Conservation (phyloP, 2,797 vertebrate genomes). For the Sitta carolinensis region DNA sequence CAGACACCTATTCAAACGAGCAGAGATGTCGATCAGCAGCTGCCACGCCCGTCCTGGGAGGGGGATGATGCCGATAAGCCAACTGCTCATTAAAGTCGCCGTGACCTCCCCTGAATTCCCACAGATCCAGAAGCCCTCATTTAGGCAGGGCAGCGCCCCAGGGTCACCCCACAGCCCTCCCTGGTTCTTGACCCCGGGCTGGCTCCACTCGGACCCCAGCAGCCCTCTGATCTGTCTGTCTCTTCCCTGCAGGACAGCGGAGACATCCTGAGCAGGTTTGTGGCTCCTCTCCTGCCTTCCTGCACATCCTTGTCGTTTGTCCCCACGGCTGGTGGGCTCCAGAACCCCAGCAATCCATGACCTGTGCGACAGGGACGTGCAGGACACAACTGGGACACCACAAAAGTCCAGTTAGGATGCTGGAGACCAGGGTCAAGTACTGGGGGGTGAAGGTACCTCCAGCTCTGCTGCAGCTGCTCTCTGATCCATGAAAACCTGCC, state of each 20-base stretch:
- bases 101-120: rapidly evolving
- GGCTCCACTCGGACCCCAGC: not conserved
- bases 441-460: not conserved
- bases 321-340: rapidly evolving
- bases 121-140: not conserved
- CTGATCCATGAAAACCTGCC: rapidly evolving
- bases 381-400: not conserved
- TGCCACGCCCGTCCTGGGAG: rapidly evolving
- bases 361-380: not conserved
- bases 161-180: not conserved
- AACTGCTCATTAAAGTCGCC: rapidly evolving
- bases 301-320: rapidly evolving
- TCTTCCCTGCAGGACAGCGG: constrained; percentile 1
- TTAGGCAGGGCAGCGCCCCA: rapidly evolving
- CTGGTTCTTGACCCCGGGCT: rapidly evolving
- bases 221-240: not conserved
- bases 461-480: not conserved
- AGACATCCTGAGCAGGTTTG: constrained; percentile 21
- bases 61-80: not conserved
- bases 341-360: rapidly evolving
- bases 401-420: not conserved
- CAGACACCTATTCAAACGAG: rapidly evolving
- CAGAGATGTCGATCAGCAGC: rapidly evolving
- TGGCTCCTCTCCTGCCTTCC: rapidly evolving
- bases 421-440: not conserved